Percentiles rank a stretch among this genome's conserved stretches.
These are phyloP conservation scores for Drosophila albomicans DNA, from an alignment of 1,140 invertebrate species.

Conservation along the genomic window DNA sequence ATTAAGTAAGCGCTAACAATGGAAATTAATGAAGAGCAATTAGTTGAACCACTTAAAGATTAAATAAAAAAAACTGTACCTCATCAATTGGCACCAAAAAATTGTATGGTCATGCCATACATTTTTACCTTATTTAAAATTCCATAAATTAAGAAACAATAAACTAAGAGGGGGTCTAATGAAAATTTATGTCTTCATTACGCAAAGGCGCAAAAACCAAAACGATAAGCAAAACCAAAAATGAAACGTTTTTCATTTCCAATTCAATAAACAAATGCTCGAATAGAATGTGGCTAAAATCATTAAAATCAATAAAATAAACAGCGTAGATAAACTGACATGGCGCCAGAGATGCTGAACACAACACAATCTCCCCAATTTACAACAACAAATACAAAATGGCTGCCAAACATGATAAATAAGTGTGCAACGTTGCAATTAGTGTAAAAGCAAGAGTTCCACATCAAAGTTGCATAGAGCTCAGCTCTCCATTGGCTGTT, in stretches of 20 bases:
- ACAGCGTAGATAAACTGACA: slow-evolving; percentile 62
- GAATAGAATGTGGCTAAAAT: slow-evolving; percentile 72
- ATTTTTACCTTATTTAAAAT: slow-evolving; percentile 67
- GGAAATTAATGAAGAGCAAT: slow-evolving; percentile 38
- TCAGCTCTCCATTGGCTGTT: slow-evolving; percentile 18
- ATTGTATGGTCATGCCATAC: slow-evolving; percentile 9
- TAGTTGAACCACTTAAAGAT: slow-evolving; percentile 33
- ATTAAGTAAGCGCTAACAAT: slow-evolving; percentile 46
- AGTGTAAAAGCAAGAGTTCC: slow-evolving; percentile 29
- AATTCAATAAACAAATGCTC: slow-evolving; percentile 53
- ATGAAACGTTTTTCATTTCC: slow-evolving; percentile 53
- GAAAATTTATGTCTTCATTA: slow-evolving; percentile 78
- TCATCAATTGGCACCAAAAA: slow-evolving; percentile 38
- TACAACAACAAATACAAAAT: slow-evolving; percentile 26
- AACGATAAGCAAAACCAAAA: neutral
- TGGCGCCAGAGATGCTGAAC: slow-evolving; percentile 51
- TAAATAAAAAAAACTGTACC: slow-evolving; percentile 27
- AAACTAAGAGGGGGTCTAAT: slow-evolving; percentile 56
- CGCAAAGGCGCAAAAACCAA: slow-evolving; percentile 38
- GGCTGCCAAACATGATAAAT: slow-evolving; percentile 39
- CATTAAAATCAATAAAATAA: slow-evolving; percentile 83
- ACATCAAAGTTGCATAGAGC: slow-evolving; percentile 31
- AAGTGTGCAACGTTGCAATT: slow-evolving; percentile 35
- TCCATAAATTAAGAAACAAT: slow-evolving; percentile 77
- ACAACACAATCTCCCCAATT: slow-evolving; percentile 33